Base-by-base conservation (phyloP, 2,113 vertebrate genomes). In the Anthoscopus minutus region DNA sequence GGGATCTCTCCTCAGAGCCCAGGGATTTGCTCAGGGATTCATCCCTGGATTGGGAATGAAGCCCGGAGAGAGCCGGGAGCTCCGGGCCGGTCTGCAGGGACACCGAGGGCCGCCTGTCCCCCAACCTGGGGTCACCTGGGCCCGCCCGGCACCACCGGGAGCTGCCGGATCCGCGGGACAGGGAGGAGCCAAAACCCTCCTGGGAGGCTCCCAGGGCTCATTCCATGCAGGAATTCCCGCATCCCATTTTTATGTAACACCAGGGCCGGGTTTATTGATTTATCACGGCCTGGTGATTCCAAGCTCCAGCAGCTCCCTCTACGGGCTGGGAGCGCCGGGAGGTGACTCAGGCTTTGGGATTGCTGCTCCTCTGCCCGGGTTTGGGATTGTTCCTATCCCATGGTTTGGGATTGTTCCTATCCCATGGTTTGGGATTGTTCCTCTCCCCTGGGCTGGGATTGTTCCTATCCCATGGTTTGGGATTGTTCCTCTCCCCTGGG, bases 251-350 rank as follows among this genome's bases (percentile, higher is more conserved):
- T 71, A n/a, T 14, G 89, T 74, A 94, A 74, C 67, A 2, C 30
- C 60, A 1, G 58, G 89, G 73, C 78, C 81, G 31, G 10, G 33
- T 33, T 70, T 12, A 24, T 38, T 3, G 35, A 17, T 42, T 86
- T 33, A 13, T 6, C 77, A 27, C 6, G 15, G 54, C 50, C 58
- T 21, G 84, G 9, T 7, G 79, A 2, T 89, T 87, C 70, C 24
- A 23, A 95, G 70, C 73, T 64, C 74, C 95, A 48, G 44, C 87
- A 96, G 94, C 96, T 96, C 96, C 96, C 96, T 95, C 96, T 96
- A 28, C 3, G 84, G 96, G 93, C 85, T 45, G 93, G 3, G 92
- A 58, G 67, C 72, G 20, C 42, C 50, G 50, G 19, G 50, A 56
- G 23, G n/a, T 67, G 94, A 89, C 35, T 87, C 89, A 56, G 8